Evolutionary conservation across 1,140 invertebrate species (phyloP).

Genomic region (Drosophila leontia): DNA sequence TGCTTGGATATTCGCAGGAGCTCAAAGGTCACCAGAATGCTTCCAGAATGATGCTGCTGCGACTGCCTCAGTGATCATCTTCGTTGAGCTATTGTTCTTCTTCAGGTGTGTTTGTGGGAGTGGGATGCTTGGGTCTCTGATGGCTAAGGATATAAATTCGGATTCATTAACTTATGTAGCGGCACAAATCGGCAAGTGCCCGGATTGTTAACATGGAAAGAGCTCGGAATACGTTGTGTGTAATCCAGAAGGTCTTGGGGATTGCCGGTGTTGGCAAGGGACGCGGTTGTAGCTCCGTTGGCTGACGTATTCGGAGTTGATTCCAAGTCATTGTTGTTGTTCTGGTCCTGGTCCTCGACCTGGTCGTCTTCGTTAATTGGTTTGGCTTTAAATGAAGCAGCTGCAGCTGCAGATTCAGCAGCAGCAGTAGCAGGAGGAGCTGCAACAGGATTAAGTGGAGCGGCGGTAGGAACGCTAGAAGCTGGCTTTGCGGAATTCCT

Average conservation of each 20-base stretch:
- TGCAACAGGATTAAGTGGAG: neutral
- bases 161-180: conserved; percentile 42
- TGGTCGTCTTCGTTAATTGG: no score
- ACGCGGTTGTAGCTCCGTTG: neutral
- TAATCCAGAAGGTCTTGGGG: conserved; percentile 11
- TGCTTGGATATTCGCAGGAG: no score
- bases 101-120: no score
- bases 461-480: neutral
- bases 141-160: neutral
- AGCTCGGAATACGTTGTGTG: conserved; percentile 8
- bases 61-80: no score
- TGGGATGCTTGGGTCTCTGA: no score
- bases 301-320: neutral
- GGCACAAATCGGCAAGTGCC: conserved; percentile 56
- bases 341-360: neutral
- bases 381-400: neutral
- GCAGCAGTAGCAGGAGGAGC: neutral
- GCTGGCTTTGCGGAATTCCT: neutral
- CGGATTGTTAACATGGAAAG: neutral
- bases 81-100: no score
- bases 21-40: no score
- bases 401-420: neutral
- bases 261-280: neutral
- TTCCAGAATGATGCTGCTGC: no score
- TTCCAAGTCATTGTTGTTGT: conserved; percentile 5